phyloP scores from a whole-genome alignment of 2,113 vertebrate genomes.

The Solenodon paradoxus region DNA sequence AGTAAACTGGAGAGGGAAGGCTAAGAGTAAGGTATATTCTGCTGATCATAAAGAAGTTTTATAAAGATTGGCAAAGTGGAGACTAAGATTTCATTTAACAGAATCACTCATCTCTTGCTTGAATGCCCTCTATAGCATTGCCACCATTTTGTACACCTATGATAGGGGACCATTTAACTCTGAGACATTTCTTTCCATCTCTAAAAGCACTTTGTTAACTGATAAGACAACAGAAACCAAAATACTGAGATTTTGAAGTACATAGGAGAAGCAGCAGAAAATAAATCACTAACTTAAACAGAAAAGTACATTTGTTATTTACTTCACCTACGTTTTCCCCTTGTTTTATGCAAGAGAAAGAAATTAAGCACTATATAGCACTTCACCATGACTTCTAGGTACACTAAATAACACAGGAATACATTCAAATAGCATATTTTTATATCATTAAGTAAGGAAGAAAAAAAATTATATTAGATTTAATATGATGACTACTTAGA shows the following conservation, averaged over 20 bases:
- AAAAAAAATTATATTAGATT: slow-evolving; percentile 2
- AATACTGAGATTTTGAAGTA: background rate
- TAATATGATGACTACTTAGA: background rate
- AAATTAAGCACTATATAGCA: background rate
- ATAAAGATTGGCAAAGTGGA: background rate
- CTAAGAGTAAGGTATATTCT: background rate
- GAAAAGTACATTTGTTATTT: background rate
- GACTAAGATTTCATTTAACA: background rate
- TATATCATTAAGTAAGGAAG: slow-evolving; percentile 12
- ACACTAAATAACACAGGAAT: no score
- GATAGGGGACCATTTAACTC: background rate
- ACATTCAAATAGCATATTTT: no score
- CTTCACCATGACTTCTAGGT: no score
- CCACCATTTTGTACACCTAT: background rate
- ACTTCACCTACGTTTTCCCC: background rate
- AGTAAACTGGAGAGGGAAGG: background rate
- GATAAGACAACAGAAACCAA: background rate
- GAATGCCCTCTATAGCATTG: background rate
- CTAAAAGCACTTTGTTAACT: background rate
- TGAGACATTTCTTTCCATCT: background rate
- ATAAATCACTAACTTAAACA: background rate
- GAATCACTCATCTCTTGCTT: background rate
- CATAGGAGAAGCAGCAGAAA: background rate
- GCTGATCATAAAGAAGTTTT: background rate
- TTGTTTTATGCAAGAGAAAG: background rate